Evolutionary conservation across 2,113 vertebrate species (phyloP), one percentile per base, ranked within the genome.

Genomic region (Odontophorus gujanensis): DNA sequence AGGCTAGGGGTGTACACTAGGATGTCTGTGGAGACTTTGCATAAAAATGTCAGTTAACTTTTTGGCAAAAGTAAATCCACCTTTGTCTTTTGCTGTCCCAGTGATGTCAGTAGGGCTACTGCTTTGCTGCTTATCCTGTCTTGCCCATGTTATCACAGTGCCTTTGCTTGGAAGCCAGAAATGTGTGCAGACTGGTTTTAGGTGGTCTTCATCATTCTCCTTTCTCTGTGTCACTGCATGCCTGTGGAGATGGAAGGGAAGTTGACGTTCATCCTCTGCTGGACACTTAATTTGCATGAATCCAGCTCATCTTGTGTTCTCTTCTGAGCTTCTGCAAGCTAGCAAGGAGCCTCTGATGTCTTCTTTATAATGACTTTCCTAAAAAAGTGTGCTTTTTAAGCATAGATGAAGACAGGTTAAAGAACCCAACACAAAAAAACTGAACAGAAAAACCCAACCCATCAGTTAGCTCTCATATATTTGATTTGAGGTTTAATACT

Each of bases 111-210:
- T 68, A 65, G 75, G 59, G n/a, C 71, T 82, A 30, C 87, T 85
- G 89, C 65, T 90, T 78, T 92, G 66, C 71, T 80, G 48, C 34
- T 57, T 83, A 40, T 91, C 86, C 42, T 38, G 43, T 16, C 68
- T 93, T 94, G 94, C 91, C 65, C 36, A 11, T 83, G 26, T 77
- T 89, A 62, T 85, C 65, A 78, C 85, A 85, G 68, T 51, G n/a
- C 51, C 89, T 94, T 92, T 9, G 30, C 40, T 86, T 92, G 17
- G 43, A 28, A 91, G n/a, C 3, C 3, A 10, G 32, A 47, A n/a
- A 20, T 47, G 7, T 72, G 25, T 16, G 21, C 6, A 26, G 38
- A 7, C 13, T 67, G 8, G 25, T n/a, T 95, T 57, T 10, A 55
- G 45, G 36, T 12, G 81, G 32, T 75, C 40, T 50, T 11, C 2